Conservation (phyloP, 2,888 invertebrate species). For the Caenorhabditis sinica region DNA sequence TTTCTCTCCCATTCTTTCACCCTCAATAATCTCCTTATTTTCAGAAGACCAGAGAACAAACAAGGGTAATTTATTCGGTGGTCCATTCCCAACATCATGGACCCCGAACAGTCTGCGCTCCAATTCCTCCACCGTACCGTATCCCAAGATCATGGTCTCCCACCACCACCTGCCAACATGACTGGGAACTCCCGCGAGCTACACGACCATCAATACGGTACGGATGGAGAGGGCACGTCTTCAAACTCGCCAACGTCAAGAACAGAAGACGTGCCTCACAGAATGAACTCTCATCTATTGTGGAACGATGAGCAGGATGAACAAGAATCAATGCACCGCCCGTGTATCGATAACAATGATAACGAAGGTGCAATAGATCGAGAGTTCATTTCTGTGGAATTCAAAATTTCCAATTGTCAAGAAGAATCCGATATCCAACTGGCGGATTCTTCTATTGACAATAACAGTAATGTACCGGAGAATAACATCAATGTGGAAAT, state of each 20-base stretch:
- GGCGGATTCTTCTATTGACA: slow-evolving; percentile 18
- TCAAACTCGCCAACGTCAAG: not conserved
- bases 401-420: slow-evolving; percentile 20
- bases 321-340: not conserved
- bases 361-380: not conserved
- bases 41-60: not conserved
- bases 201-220: not conserved
- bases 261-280: slow-evolving; percentile 1
- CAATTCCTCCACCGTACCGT: not conserved
- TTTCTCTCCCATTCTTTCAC: not conserved
- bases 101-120: slow-evolving; percentile 13
- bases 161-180: not conserved
- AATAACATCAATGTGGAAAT: not conserved
- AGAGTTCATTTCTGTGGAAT: slow-evolving; percentile 10
- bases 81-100: slow-evolving; percentile 4
- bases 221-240: slow-evolving; percentile 12
- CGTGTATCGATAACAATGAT: not conserved
- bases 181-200: not conserved
- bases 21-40: not conserved
- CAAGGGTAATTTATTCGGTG: slow-evolving; percentile 13
- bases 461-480: slow-evolving; percentile 11
- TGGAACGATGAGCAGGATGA: not conserved
- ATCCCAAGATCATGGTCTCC: not conserved
- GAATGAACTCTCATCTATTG: slow-evolving; percentile 9
- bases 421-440: slow-evolving; percentile 19